Evolutionary conservation across 2,888 invertebrate species (phyloP).

Genomic region (Crepidodera aurea): DNA sequence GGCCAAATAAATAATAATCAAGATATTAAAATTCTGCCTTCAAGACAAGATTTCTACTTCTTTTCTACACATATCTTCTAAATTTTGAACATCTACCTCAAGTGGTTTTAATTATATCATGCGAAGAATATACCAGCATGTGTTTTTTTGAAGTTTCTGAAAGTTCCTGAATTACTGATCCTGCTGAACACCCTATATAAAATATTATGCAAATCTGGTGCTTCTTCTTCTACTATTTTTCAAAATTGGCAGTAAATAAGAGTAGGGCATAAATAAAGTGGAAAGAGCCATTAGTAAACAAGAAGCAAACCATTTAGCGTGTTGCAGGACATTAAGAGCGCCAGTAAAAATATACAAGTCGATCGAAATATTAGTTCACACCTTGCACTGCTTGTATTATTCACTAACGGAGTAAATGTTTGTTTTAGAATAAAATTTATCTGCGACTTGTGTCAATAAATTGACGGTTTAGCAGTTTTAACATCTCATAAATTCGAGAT

Average conservation of each 20-base stretch:
- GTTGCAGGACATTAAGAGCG: conserved; percentile 15
- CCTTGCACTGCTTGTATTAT: conserved; percentile 40
- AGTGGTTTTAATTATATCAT: too few species aligned
- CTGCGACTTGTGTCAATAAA: conserved; percentile 37
- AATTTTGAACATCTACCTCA: too few species aligned
- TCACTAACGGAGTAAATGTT: conserved; percentile 32
- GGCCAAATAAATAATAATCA: too few species aligned
- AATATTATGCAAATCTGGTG: not conserved
- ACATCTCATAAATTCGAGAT: conserved; percentile 39
- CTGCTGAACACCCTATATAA: not conserved
- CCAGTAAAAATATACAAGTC: conserved; percentile 35
- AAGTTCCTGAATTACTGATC: too few species aligned
- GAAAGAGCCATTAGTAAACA: conserved; percentile 18
- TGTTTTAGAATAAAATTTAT: conserved; percentile 41
- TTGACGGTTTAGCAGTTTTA: conserved; percentile 41
- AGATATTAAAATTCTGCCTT: too few species aligned
- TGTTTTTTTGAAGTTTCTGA: too few species aligned
- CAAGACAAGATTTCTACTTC: too few species aligned
- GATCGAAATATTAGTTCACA: conserved; percentile 39
- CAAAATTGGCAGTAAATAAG: conserved; percentile 12
- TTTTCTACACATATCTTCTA: too few species aligned
- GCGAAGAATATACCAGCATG: too few species aligned
- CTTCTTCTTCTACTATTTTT: not conserved
- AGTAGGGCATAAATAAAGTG: conserved; percentile 2
- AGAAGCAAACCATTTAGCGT: conserved; percentile 14